Percentiles rank a stretch among this genome's conserved stretches.
These are phyloP conservation scores for Catocala sponsa DNA, from an alignment of 2,888 invertebrate genomes.

Conservation along the genomic window DNA sequence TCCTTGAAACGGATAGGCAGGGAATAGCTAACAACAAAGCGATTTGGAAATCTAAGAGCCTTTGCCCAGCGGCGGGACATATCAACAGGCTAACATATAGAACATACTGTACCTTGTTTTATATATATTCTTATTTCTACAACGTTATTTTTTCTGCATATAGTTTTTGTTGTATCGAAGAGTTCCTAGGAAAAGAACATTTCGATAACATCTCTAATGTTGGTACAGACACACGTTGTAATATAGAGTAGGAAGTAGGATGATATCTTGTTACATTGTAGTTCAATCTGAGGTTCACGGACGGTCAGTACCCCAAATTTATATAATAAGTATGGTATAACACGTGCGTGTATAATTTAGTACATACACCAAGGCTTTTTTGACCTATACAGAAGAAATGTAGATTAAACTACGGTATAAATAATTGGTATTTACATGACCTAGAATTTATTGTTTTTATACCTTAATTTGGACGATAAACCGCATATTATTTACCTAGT, in stretches of 20 bases:
- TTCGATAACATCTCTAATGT: background rate
- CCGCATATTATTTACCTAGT: too few relatives aligned
- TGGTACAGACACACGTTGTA: background rate
- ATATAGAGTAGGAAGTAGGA: slow-evolving; percentile 6
- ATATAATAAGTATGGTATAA: slow-evolving; percentile 24
- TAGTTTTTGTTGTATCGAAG: too few relatives aligned
- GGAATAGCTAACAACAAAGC: too few relatives aligned
- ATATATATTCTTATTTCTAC: too few relatives aligned
- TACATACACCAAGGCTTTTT: slow-evolving; percentile 29
- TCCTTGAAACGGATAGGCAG: too few relatives aligned
- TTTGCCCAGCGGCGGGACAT: too few relatives aligned
- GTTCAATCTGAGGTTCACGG: slow-evolving; percentile 19
- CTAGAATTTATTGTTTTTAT: slow-evolving; percentile 4
- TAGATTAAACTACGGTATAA: slow-evolving; percentile 12
- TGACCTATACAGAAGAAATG: slow-evolving; percentile 36
- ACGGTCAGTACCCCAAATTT: slow-evolving; percentile 15
- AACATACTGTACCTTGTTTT: too few relatives aligned
- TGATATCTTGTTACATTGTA: slow-evolving; percentile 16
- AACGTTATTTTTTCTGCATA: too few relatives aligned
- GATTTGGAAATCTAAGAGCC: too few relatives aligned
- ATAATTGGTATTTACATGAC: slow-evolving; percentile 19
- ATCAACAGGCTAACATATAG: too few relatives aligned
- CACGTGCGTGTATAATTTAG: slow-evolving; percentile 37
- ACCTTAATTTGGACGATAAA: background rate
- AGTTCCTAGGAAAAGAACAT: background rate